Conservation (phyloP, 2,797 vertebrate species). For the Poecilia gillii region DNA sequence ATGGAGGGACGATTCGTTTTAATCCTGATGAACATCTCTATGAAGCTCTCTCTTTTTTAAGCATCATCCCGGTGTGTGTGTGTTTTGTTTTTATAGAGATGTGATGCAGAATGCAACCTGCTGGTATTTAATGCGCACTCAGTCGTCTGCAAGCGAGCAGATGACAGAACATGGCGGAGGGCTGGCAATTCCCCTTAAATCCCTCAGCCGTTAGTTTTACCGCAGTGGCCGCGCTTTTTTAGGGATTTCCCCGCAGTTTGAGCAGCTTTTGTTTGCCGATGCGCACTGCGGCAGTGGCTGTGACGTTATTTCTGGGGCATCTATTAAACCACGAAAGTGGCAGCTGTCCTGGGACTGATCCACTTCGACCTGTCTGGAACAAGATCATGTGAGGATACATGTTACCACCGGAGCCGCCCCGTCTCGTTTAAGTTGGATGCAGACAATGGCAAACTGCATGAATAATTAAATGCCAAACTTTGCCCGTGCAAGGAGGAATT, state of each 20-base stretch:
- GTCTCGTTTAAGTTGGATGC: background rate
- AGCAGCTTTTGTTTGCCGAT: background rate
- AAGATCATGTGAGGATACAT: constrained; percentile 29
- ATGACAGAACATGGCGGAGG: constrained; percentile 69
- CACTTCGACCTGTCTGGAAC: constrained; percentile 39
- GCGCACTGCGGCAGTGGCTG: constrained; percentile 64
- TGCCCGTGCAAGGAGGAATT: background rate
- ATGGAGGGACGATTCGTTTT: background rate
- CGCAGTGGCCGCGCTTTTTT: background rate
- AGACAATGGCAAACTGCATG: background rate
- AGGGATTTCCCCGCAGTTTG: background rate
- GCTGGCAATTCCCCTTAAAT: constrained; percentile 33
- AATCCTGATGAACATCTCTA: background rate
- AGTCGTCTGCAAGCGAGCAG: constrained; percentile 40
- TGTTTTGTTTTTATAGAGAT: background rate
- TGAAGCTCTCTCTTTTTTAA: background rate
- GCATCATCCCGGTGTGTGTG: background rate
- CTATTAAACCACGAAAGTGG: constrained; percentile 17
- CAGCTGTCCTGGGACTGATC: constrained; percentile 21
- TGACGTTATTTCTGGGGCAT: constrained; percentile 28
- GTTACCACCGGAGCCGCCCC: constrained; percentile 10
- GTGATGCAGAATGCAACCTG: constrained; percentile 47
- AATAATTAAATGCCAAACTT: background rate
- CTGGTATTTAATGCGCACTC: constrained; percentile 46
- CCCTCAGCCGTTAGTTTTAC: constrained; percentile 20